A percentile compares a stretch with the other conserved stretches of the same genome.
Conservation (phyloP, 2,797 vertebrate species). For the Hypotaenidia philippensis region DNA sequence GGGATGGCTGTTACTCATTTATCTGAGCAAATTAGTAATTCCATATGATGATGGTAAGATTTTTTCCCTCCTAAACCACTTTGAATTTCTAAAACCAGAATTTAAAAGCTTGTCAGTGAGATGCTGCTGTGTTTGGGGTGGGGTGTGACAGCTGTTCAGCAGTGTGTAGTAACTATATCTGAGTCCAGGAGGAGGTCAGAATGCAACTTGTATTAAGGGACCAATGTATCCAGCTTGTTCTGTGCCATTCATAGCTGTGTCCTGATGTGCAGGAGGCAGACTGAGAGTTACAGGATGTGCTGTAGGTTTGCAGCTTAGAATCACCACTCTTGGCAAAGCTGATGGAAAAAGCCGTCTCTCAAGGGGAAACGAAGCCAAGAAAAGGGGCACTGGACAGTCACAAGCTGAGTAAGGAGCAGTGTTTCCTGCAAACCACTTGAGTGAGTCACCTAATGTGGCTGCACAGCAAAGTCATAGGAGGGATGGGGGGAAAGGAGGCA, state of each 20-base stretch:
- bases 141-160: background rate
- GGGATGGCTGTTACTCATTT: background rate
- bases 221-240: background rate
- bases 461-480: background rate
- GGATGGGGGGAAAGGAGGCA: background rate
- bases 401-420: background rate
- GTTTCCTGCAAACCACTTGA: slow-evolving; percentile 8
- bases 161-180: background rate
- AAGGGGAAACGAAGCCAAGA: background rate
- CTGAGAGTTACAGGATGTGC: background rate
- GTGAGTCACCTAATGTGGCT: background rate
- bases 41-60: background rate
- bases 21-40: background rate
- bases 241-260: background rate
- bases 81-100: background rate
- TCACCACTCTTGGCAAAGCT: background rate
- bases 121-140: background rate
- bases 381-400: background rate
- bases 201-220: background rate
- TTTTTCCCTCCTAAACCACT: background rate
- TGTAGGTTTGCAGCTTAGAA: background rate
- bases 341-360: background rate
- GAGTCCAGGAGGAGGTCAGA: background rate
- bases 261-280: background rate
- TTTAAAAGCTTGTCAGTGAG: background rate